Percentiles rank a stretch among this genome's conserved stretches.
phyloP scores from a whole-genome alignment of 2,888 invertebrate species.

The Acleris sparsana region DNA sequence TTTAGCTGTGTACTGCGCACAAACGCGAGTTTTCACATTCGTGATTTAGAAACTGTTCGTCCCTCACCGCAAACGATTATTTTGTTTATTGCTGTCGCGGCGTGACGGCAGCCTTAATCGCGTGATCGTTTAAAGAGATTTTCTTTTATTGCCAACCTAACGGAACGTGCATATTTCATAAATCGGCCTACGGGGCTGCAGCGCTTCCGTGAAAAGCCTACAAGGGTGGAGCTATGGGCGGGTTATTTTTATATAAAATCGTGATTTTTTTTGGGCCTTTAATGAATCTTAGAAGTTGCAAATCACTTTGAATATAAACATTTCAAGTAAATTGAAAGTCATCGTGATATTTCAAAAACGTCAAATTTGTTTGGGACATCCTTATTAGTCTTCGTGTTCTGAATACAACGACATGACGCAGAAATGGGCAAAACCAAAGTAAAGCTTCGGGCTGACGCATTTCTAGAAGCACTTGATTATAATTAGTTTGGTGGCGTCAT shows the following conservation, averaged over 20 bases:
- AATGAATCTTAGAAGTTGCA: too few species aligned
- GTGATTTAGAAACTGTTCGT: constrained; percentile 74
- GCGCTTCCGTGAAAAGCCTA: constrained; percentile 5
- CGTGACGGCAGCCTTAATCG: constrained; percentile 55
- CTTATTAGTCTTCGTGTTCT: too few species aligned
- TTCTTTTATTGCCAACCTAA: constrained; percentile 53
- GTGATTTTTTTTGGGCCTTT: background rate
- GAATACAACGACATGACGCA: too few species aligned
- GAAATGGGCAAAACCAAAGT: too few species aligned
- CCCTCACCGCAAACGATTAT: constrained; percentile 78
- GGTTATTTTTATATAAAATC: background rate
- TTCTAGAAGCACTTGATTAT: too few species aligned
- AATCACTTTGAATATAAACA: too few species aligned
- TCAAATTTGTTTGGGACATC: too few species aligned
- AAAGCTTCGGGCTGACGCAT: too few species aligned
- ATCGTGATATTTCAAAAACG: too few species aligned
- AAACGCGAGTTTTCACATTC: constrained; percentile 70
- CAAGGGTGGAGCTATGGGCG: background rate
- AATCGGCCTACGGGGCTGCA: constrained; percentile 15
- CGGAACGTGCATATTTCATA: constrained; percentile 36
- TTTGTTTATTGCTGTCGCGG: constrained; percentile 63
- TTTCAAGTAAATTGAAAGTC: too few species aligned
- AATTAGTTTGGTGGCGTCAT: too few species aligned
- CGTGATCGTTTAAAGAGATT: constrained; percentile 56
- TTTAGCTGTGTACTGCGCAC: constrained; percentile 43